phyloP scores from a whole-genome alignment of 2,113 vertebrate species.

The Podocnemis expansa region DNA sequence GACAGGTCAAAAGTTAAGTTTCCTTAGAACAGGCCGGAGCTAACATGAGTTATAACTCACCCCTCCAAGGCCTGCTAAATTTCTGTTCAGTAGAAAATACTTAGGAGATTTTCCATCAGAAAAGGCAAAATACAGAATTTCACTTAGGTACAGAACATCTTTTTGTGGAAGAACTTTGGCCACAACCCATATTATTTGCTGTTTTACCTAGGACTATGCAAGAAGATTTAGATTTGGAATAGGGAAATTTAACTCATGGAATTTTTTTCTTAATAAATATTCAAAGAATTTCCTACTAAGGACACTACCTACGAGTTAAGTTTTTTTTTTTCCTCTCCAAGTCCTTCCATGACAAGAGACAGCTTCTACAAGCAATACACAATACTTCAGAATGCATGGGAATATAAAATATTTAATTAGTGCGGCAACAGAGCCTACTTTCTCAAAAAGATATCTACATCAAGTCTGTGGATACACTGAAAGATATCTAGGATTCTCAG shows the following conservation, averaged over 20 bases:
- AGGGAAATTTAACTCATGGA: background rate
- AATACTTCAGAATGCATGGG: background rate
- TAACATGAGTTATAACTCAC: background rate
- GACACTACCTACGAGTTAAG: background rate
- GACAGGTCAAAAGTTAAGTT: background rate
- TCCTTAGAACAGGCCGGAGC: background rate
- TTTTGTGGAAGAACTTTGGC: conserved; percentile 2
- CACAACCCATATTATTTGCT: background rate
- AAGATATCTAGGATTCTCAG: background rate
- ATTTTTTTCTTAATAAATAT: background rate
- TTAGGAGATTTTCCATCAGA: conserved; percentile 51
- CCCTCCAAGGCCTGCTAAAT: conserved; percentile 10
- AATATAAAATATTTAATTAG: background rate
- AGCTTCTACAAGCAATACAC: background rate
- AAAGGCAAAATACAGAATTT: conserved; percentile 57
- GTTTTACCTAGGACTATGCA: background rate
- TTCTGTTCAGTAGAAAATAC: conserved; percentile 42
- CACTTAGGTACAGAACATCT: conserved; percentile 44
- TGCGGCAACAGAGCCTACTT: background rate
- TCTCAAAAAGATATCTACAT: background rate
- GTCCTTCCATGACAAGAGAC: background rate
- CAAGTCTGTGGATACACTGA: background rate
- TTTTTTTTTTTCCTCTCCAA: background rate
- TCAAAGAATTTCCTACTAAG: background rate
- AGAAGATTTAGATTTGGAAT: rapidly evolving